Base-by-base conservation (phyloP, 64 coral and sea anemone genomes). In the Montipora cactus region DNA sequence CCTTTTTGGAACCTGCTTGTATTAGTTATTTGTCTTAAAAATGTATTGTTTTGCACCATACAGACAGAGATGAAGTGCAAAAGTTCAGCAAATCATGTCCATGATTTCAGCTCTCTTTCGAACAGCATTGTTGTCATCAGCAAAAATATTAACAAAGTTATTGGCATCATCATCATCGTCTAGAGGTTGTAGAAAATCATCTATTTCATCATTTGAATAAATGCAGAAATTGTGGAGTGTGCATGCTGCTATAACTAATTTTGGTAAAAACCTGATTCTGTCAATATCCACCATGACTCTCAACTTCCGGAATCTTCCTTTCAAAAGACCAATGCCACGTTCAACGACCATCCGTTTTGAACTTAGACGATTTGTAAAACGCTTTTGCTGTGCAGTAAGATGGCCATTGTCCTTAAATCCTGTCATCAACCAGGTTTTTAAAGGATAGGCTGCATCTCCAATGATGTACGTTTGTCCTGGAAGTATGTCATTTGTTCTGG, bases 211-310 rank as follows among this genome's bases (percentile, higher is more conserved):
- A 28, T 75, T 47, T 15, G 52, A 79, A 59, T 79, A 91, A 80
- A 92, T 84, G 81, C 79, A 92, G 3, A 92, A 55, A 75, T 87
- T 93, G 37, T 93, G 91, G 84, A 93, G 91, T 52, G 79, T 84
- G 49, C 91, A 93, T 70, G 91, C 90, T 92, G 90, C 90, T 28
- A 76, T 73, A 85, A 92, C 75, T 23, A 92, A 49, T 83, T 84
- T 73, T 85, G 72, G 90, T 57, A 92, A 76, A 28, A 3, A 79
- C n/a, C 83, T 81, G 55, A 76, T 74, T 74, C 81, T 92, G 90
- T 91, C 89, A 91, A 91, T 50, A 68, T 91, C 89, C 58, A 91
- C 80, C 11, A 45, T 59, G 80, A 91, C 90, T 64, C 62, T 85
- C 19, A 92, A 55, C 20, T 92, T 86, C 47, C 81, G 58, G 9